Base-by-base conservation (phyloP, 2,888 invertebrate genomes). In the Iphiclides podalirius region DNA sequence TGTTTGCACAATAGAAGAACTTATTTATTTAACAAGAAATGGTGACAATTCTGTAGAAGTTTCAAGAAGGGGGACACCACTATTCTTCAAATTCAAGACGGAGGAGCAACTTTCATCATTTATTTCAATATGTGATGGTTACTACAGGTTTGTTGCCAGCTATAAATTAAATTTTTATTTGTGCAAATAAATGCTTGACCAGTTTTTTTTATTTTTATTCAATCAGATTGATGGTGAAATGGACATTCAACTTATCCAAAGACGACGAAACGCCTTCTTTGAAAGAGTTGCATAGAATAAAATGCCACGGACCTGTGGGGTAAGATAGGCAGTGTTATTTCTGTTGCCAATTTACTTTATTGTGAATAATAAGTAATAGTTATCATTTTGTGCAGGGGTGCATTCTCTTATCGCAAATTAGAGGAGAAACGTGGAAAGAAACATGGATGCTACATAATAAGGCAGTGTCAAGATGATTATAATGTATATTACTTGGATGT, bases 251-350 rank as follows among this genome's bases (percentile, higher is more conserved):
- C 84, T 88, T 97, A 53, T 97, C 96, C 69, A 93, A 93, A 70
- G 94, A 95, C 63, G 91, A 95, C 47, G 89, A 92, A 48, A 95
- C 96, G 0, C 97, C 96, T 2, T 94, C 95, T 2, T 79, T 97
- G 50, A 91, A 92, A 63, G 92, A 91, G 63, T 77, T 97, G 13
- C 91, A 93, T 58, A 83, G 90, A 54, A 87, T 94, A 63, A 95
- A 94, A 79, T 96, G 96, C 67, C 97, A 97, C 79, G 97, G 97
- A 13, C 97, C 97, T 43, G 93, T 97, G 44, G 96, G 96, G 95
- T 95, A 89, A 88, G 90, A 20, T n/a, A n/a, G n/a, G n/a, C n/a
- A n/a, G n/a, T n/a, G n/a, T n/a, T n/a, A n/a, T n/a, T n/a, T n/a
- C n/a, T n/a, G n/a, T n/a, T n/a, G n/a, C n/a, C n/a, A n/a, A n/a